Evolutionary conservation across 2,888 invertebrate species (phyloP).

Genomic region (Shargacucullia verbasci): DNA sequence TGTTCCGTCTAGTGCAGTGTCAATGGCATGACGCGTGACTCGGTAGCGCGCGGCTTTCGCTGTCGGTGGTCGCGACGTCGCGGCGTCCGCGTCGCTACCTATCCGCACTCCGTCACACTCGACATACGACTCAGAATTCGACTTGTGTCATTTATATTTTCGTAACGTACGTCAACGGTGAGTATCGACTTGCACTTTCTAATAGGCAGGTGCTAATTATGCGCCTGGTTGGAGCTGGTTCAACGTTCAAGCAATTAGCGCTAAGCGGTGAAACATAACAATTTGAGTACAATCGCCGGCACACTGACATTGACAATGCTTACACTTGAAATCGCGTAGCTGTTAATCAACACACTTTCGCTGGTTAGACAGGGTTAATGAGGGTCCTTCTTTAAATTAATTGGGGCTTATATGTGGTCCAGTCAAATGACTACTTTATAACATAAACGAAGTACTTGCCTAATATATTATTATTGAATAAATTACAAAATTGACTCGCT

Average conservation of each 20-base stretch:
- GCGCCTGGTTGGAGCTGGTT: constrained; percentile 64
- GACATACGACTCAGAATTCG: constrained; percentile 64
- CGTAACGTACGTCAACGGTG: constrained; percentile 49
- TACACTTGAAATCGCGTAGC: constrained; percentile 71
- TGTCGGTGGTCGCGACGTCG: constrained; percentile 67
- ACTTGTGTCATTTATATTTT: constrained; percentile 63
- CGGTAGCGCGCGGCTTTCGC: constrained; percentile 80
- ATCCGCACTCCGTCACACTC: constrained; percentile 66
- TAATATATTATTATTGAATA: not conserved
- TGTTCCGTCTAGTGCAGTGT: constrained; percentile 79
- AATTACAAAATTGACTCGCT: constrained; percentile 14
- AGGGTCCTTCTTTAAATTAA: constrained; percentile 20
- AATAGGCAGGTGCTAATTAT: constrained; percentile 64
- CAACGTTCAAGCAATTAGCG: constrained; percentile 70
- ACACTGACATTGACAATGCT: constrained; percentile 74
- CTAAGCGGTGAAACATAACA: constrained; percentile 73
- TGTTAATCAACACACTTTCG: constrained; percentile 65
- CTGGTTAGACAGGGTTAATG: constrained; percentile 36
- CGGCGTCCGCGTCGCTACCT: constrained; percentile 43
- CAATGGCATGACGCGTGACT: constrained; percentile 80
- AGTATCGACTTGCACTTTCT: constrained; percentile 75
- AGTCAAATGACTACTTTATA: not conserved
- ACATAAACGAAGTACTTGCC: not conserved
- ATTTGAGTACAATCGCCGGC: constrained; percentile 73
- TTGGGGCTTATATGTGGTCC: not conserved